Base-by-base conservation (phyloP, 2,888 invertebrate species). In the Colostygia pectinataria region DNA sequence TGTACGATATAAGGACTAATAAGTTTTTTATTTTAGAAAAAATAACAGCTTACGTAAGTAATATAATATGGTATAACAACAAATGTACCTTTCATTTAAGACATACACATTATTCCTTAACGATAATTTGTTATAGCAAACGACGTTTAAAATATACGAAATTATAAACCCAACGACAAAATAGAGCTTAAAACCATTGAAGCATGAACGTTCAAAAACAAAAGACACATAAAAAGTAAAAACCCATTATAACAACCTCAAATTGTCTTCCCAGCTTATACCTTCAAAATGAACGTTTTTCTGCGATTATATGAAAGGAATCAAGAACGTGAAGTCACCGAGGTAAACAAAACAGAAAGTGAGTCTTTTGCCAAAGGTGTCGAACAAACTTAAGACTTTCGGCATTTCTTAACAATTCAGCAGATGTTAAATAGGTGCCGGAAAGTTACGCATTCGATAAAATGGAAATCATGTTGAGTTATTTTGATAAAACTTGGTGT, bases 271-370 rank as follows among this genome's bases (percentile, higher is more conserved):
- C 14, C 40, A 15, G 44, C 40, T 45, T 41, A 45, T 32, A 37
- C 25, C 41, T 37, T 37, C 27, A 40, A 40, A 20, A 20, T 20
- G 6, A 20, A 45, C 20, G 36, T 36, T 40, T n/a, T 44, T 51
- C 41, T 37, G 23, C 32, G 24, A 37, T 37, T 36, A 48, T n/a
- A 31, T 47, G 8, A 36, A 46, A 43, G 20, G 36, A 46, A 52
- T 49, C 24, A 10, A 34, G 31, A 33, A 38, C 15, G 24, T 18
- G 32, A 18, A 28, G 50, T 58, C 41, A 57, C 58, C 43, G 55
- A 43, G 10, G 4, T 8, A 63, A 59, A 55, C 50, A 60, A 57
- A 39, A 46, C 43, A 52, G 47, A 37, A 47, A 54, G 45, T 52
- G 37, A 15, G 31, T 18, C 44, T 58, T 42, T 23, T 33, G 32